A percentile compares a stretch with the other conserved stretches of the same genome.
phyloP scores from a whole-genome alignment of 1,140 invertebrate genomes.

The Neotoxoptera formosana region DNA sequence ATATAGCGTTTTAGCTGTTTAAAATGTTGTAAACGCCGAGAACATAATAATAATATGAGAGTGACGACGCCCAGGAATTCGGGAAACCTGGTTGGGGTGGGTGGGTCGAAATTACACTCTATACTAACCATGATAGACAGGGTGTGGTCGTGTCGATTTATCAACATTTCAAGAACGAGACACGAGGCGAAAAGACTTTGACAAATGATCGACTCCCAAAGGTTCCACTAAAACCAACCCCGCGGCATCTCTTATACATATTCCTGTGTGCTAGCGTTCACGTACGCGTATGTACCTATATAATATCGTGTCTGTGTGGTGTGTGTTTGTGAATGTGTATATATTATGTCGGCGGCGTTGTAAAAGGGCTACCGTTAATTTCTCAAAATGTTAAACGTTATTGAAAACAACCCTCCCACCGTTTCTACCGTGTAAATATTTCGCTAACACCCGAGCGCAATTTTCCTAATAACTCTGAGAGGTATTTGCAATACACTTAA shows the following conservation, averaged over 20 bases:
- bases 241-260: background rate
- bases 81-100: background rate
- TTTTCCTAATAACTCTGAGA: constrained; percentile 53
- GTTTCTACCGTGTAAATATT: constrained; percentile 46
- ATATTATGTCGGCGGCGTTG: constrained; percentile 34
- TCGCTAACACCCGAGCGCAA: constrained; percentile 41
- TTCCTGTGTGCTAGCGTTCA: background rate
- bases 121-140: constrained; percentile 50
- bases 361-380: constrained; percentile 56
- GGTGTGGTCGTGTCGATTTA: constrained; percentile 56
- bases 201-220: constrained; percentile 51
- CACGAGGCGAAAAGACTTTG: constrained; percentile 52
- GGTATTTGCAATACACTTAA: constrained; percentile 54
- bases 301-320: background rate
- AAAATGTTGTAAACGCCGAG: constrained; percentile 34
- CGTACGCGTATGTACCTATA: background rate
- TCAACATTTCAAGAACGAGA: constrained; percentile 53
- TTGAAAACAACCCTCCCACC: constrained; percentile 54
- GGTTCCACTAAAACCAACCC: constrained; percentile 36
- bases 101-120: constrained; percentile 37
- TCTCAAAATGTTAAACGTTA: constrained; percentile 57
- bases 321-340: background rate
- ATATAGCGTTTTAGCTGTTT: background rate
- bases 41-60: constrained; percentile 29
- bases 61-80: constrained; percentile 52